phyloP scores from a whole-genome alignment of 2,797 vertebrate genomes.

The Semaprochilodus insignis region DNA sequence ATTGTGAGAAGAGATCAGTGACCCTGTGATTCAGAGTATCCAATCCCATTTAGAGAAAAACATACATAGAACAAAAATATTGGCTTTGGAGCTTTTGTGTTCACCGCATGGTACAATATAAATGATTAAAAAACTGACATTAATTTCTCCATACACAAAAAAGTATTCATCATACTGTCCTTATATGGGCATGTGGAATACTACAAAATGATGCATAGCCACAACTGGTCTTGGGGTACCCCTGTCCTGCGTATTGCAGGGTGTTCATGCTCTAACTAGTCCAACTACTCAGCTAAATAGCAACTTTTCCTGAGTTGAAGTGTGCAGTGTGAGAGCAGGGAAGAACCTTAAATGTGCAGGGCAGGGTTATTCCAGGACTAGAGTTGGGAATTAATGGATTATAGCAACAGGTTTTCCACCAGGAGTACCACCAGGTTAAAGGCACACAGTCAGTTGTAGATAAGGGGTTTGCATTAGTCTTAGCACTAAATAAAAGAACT shows the following conservation, averaged over 20 bases:
- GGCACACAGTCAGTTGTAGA: not conserved
- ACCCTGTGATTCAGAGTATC: not conserved
- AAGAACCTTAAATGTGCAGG: not conserved
- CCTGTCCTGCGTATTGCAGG: not conserved
- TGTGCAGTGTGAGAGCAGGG: not conserved
- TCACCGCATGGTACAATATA: not conserved
- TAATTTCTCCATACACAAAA: not conserved
- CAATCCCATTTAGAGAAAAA: not conserved
- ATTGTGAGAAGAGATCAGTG: no score
- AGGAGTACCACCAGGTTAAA: not conserved
- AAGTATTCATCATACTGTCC: not conserved
- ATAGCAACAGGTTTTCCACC: not conserved
- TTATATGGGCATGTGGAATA: not conserved
- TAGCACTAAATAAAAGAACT: conserved; percentile 4
- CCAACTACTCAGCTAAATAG: not conserved
- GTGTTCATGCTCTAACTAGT: not conserved
- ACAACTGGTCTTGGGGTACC: not conserved
- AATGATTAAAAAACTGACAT: not conserved
- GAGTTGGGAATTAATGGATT: not conserved
- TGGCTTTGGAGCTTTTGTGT: not conserved
- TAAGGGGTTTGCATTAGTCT: not conserved
- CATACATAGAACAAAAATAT: no score
- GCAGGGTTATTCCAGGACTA: not conserved
- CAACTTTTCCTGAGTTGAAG: not conserved
- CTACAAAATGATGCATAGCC: not conserved